Percentiles rank a stretch among this genome's conserved stretches.
Conservation (phyloP, 2,888 invertebrate genomes). For the Tinea pellionella region DNA sequence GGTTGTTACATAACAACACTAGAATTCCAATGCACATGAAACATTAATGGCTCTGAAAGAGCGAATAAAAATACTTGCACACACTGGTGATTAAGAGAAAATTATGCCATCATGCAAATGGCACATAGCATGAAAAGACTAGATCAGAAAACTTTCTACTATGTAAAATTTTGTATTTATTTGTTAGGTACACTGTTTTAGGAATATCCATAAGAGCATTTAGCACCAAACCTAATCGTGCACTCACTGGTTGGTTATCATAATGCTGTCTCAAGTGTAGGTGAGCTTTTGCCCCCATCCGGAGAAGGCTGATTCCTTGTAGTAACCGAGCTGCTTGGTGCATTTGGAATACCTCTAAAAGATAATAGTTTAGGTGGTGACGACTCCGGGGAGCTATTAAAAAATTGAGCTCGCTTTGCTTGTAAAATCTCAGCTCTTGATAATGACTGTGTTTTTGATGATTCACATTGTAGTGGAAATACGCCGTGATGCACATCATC, state of each 20-base stretch:
- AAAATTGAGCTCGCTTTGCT: conserved; percentile 73
- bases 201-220: neutral
- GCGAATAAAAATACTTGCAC: conserved; percentile 1
- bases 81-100: neutral
- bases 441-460: conserved; percentile 32
- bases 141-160: conserved; percentile 44
- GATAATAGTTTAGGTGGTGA: conserved; percentile 52
- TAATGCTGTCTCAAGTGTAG: conserved; percentile 74
- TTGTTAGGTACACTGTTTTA: neutral
- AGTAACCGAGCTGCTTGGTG: conserved; percentile 20
- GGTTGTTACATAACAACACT: conserved; percentile 29
- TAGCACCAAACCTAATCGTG: neutral
- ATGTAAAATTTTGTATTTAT: conserved; percentile 1
- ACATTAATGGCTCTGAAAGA: conserved; percentile 49
- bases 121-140: conserved; percentile 60
- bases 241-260: conserved; percentile 42
- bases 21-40: conserved; percentile 36
- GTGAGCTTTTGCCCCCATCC: conserved; percentile 36
- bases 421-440: conserved; percentile 67
- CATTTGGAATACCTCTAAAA: conserved; percentile 40
- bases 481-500: conserved; percentile 49
- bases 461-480: conserved; percentile 56
- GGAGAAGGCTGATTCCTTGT: neutral
- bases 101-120: conserved; percentile 40
- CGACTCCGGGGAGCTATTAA: conserved; percentile 46